Percentiles rank a stretch among this genome's conserved stretches.
Conservation (phyloP, 2,888 invertebrate genomes). For the Nematopogon swammerdamellus region DNA sequence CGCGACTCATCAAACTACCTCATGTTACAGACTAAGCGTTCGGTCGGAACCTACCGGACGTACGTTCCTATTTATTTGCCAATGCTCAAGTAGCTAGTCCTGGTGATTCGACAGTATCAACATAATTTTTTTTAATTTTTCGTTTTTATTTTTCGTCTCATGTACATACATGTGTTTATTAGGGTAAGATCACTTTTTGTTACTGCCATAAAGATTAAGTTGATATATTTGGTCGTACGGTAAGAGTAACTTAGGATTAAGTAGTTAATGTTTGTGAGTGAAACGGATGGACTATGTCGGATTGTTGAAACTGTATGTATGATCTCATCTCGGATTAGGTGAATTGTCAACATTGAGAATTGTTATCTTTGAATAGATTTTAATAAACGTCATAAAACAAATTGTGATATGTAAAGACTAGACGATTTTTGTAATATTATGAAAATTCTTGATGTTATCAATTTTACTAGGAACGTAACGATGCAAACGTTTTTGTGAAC, state of each 20-base stretch:
- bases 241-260: background rate
- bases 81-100: background rate
- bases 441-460: slow-evolving; percentile 54
- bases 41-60: background rate
- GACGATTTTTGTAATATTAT: slow-evolving; percentile 38
- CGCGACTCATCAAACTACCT: slow-evolving; percentile 37
- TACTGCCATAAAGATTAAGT: background rate
- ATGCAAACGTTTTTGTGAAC: slow-evolving; percentile 45
- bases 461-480: slow-evolving; percentile 24
- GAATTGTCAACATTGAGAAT: slow-evolving; percentile 49
- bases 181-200: background rate
- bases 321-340: background rate
- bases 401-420: slow-evolving; percentile 54
- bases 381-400: slow-evolving; percentile 50
- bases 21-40: slow-evolving; percentile 16
- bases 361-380: slow-evolving; percentile 48
- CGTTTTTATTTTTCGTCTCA: background rate
- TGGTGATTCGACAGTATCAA: background rate
- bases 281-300: background rate
- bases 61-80: background rate
- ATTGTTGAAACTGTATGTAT: background rate
- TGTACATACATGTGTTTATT: background rate
- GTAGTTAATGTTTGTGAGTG: background rate
- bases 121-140: background rate
- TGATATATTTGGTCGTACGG: background rate